phyloP scores from a whole-genome alignment of 37 sponge, comb jelly and placozoan genomes.

The Cliona cf. orientalis region DNA sequence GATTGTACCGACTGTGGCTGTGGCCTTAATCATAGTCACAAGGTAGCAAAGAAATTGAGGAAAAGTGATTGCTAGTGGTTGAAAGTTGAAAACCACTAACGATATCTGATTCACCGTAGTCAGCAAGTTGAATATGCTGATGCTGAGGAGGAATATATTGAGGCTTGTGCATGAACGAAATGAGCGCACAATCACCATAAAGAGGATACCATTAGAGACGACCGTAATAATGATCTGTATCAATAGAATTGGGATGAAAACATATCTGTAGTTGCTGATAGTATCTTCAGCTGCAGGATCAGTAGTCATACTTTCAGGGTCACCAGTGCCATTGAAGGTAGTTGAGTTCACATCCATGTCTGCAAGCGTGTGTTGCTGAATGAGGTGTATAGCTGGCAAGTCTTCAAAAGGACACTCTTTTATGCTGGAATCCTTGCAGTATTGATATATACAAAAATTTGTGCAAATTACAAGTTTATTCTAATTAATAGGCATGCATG shows the following conservation, averaged over 20 bases:
- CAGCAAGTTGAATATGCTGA: not conserved
- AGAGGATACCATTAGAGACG: not conserved
- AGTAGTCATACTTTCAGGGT: not conserved
- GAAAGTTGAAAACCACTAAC: not conserved
- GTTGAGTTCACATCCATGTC: too few relatives aligned
- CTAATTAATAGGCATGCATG: too few relatives aligned
- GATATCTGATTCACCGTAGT: not conserved
- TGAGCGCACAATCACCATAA: not conserved
- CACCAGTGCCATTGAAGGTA: not conserved
- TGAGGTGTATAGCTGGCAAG: too few relatives aligned
- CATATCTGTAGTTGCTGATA: not conserved
- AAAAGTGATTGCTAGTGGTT: not conserved
- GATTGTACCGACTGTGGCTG: not conserved
- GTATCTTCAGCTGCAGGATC: conserved; percentile 6
- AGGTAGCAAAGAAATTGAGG: not conserved
- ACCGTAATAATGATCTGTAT: not conserved
- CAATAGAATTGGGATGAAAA: not conserved
- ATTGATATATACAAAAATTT: too few relatives aligned
- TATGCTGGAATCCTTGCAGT: too few relatives aligned
- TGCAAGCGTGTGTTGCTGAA: too few relatives aligned
- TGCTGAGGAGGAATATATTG: conserved; percentile 20
- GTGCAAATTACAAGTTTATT: too few relatives aligned
- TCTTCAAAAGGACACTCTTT: too few relatives aligned
- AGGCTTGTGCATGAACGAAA: conserved; percentile 5
- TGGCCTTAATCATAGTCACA: not conserved